Conservation (phyloP, 1,140 invertebrate genomes). For the Teleopsis dalmanni region DNA sequence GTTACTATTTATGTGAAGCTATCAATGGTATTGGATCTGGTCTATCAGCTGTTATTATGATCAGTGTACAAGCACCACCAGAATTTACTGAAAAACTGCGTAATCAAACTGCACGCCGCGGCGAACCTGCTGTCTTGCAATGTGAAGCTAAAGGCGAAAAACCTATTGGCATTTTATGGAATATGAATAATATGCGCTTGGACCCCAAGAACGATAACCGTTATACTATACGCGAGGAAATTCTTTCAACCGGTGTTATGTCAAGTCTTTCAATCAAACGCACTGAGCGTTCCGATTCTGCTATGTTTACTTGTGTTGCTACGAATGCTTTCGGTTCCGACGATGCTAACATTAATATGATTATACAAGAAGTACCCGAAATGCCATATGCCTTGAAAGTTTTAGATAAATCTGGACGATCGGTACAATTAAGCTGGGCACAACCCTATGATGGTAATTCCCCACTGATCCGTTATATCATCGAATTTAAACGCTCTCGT, state of each 20-base stretch:
- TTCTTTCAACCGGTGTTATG: conserved; percentile 74
- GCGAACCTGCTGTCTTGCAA: conserved; percentile 84
- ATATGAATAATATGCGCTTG: conserved; percentile 85
- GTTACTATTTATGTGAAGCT: conserved; percentile 92
- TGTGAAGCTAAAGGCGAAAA: conserved; percentile 95
- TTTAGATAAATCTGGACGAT: conserved; percentile 81
- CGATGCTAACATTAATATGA: conserved; percentile 91
- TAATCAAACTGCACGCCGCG: conserved; percentile 81
- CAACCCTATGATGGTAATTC: conserved; percentile 93
- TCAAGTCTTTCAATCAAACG: conserved; percentile 84
- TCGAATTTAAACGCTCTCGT: conserved; percentile 88
- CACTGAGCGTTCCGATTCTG: conserved; percentile 83
- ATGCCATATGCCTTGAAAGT: conserved; percentile 85
- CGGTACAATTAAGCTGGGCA: conserved; percentile 85
- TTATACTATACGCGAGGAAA: conserved; percentile 88
- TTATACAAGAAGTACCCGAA: conserved; percentile 93
- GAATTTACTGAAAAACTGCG: conserved; percentile 88
- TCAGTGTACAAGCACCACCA: conserved; percentile 89
- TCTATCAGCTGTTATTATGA: conserved; percentile 83
- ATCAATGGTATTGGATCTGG: conserved; percentile 92
- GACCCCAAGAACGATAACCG: conserved; percentile 80
- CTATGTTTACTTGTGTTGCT: conserved; percentile 88
- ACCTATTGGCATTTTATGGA: conserved; percentile 93
- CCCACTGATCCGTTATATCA: conserved; percentile 82
- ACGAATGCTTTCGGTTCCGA: conserved; percentile 93